Evolutionary conservation across 2,888 invertebrate species (phyloP).

Genomic region (Loripinus fragilis): DNA sequence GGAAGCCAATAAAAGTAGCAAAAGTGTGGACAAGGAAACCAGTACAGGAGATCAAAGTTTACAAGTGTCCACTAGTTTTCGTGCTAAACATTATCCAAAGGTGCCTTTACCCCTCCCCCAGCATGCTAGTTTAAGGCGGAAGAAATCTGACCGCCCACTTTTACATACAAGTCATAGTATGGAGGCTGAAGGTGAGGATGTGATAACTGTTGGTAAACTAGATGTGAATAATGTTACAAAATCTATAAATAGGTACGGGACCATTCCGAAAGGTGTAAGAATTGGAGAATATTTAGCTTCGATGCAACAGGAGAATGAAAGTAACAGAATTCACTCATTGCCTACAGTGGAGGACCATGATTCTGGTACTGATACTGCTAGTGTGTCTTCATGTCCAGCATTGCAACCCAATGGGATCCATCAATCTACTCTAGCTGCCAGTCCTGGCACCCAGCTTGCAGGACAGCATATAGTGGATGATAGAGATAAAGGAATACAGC

Average conservation of each 20-base stretch:
- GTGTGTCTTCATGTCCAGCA: conserved; percentile 73
- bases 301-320: conserved; percentile 84
- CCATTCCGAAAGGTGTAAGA: conserved; percentile 97
- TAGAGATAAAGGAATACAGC: conserved; percentile 71
- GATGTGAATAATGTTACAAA: conserved; percentile 98
- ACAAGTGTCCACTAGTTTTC: conserved; percentile 55
- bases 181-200: conserved; percentile 59
- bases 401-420: conserved; percentile 52
- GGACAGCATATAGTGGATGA: conserved; percentile 34
- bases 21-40: conserved; percentile 68
- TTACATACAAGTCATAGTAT: conserved; percentile 62
- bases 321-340: conserved; percentile 65
- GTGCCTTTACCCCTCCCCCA: conserved; percentile 77
- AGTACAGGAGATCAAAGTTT: conserved; percentile 63
- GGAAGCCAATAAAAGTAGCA: conserved; percentile 42
- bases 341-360: conserved; percentile 75
- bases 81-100: conserved; percentile 71
- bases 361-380: conserved; percentile 78
- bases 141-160: conserved; percentile 60
- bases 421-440: conserved; percentile 25
- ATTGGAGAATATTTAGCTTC: conserved; percentile 98
- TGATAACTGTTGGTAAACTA: conserved; percentile 90
- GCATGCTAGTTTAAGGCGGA: conserved; percentile 63
- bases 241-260: conserved; percentile 95
- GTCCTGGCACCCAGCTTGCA: conserved; percentile 16